A percentile compares a stretch with the other conserved stretches of the same genome.
These are phyloP conservation scores for Caenorhabditis sp. DNA, from an alignment of 2,888 invertebrate species.

Conservation along the genomic window DNA sequence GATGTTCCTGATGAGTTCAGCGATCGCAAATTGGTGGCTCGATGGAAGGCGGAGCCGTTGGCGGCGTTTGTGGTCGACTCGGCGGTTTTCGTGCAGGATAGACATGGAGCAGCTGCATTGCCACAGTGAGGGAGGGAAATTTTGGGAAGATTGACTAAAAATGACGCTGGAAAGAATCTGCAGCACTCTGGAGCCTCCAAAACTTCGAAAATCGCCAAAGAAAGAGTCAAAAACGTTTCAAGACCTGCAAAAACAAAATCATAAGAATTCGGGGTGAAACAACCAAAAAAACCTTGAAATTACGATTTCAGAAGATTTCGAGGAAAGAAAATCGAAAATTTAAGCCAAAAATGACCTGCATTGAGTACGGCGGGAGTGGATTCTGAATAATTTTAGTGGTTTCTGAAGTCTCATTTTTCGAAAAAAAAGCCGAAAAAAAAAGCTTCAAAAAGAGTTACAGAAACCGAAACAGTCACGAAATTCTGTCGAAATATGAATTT, in stretches of 20 bases:
- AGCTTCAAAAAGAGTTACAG: too few species aligned
- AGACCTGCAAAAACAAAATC: not conserved
- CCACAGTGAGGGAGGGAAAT: slow-evolving; percentile 27
- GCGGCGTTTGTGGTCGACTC: slow-evolving; percentile 67
- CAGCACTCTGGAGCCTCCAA: too few species aligned
- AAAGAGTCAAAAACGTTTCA: not conserved
- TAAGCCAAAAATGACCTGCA: too few species aligned
- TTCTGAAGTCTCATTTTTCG: too few species aligned
- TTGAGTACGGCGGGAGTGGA: too few species aligned
- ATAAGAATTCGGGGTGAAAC: not conserved
- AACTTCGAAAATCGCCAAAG: not conserved
- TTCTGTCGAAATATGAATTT: too few species aligned
- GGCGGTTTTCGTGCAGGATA: slow-evolving; percentile 61
- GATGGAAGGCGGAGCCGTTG: slow-evolving; percentile 97
- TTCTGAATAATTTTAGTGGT: too few species aligned
- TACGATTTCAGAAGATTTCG: too few species aligned
- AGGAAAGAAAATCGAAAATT: not conserved
- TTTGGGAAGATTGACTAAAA: not conserved
- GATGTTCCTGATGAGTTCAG: slow-evolving; percentile 87
- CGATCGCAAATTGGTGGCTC: slow-evolving; percentile 86
- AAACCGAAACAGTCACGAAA: too few species aligned
- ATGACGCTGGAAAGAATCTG: not conserved
- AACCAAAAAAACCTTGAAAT: not conserved
- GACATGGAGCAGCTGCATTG: slow-evolving; percentile 55
- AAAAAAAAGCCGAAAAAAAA: too few species aligned